These are phyloP conservation scores for Hexactinellida sp. DNA, from an alignment of 37 sponge, comb jelly and placozoan genomes.

Conservation along the genomic window DNA sequence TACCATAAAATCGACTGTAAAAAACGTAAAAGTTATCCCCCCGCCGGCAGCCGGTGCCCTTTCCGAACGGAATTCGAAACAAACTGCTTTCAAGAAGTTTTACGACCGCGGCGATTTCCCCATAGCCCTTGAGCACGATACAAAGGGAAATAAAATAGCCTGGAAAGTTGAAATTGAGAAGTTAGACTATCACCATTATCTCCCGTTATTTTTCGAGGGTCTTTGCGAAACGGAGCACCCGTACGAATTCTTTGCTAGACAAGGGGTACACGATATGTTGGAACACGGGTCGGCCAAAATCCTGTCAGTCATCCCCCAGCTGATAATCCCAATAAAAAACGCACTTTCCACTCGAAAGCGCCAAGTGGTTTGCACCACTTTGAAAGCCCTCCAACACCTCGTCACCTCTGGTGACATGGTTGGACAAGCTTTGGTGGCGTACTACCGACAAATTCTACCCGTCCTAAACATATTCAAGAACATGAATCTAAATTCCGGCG, in stretches of 20 bases:
- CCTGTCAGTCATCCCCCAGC: conserved; percentile 92
- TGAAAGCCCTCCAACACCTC: conserved; percentile 87
- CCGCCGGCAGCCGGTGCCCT: conserved; percentile 84
- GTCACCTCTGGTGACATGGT: conserved; percentile 82
- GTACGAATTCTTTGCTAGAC: conserved; percentile 96
- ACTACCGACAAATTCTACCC: conserved; percentile 96
- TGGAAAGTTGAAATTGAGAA: conserved; percentile 99
- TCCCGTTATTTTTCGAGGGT: conserved; percentile 98
- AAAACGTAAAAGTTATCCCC: conserved; percentile 56
- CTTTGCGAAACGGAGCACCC: conserved; percentile 90
- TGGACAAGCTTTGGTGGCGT: conserved; percentile 93
- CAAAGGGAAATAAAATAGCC: conserved; percentile 98
- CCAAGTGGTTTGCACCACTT: conserved; percentile 78
- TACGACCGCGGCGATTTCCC: conserved; percentile 98
- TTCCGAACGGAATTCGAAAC: conserved; percentile 56
- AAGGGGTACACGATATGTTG: conserved; percentile 98
- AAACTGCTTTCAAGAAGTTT: conserved; percentile 86
- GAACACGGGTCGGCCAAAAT: conserved; percentile 86
- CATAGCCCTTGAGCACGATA: conserved; percentile 93
- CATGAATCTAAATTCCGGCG: conserved; percentile 86
- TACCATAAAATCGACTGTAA: conserved; percentile 79
- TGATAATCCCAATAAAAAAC: conserved; percentile 96
- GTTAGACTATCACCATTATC: conserved; percentile 95
- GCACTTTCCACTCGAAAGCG: conserved; percentile 82
- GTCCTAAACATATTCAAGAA: conserved; percentile 88